phyloP scores from a whole-genome alignment of 2,888 invertebrate species.

The Polydrusus cervinus region DNA sequence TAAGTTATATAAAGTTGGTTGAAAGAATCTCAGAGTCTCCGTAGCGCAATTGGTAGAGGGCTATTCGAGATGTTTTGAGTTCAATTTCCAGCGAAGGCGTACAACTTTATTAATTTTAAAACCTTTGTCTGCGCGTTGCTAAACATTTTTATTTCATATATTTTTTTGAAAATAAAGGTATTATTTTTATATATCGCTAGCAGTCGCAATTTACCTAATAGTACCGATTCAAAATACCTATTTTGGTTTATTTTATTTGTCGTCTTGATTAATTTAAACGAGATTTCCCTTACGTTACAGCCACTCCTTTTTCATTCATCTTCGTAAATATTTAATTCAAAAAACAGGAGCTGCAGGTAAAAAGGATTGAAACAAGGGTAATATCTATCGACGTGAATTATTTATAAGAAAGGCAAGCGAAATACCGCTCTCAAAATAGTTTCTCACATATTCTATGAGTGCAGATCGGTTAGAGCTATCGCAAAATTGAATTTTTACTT shows the following conservation, averaged over 20 bases:
- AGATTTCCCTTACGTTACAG: neutral
- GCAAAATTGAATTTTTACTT: constrained; percentile 35
- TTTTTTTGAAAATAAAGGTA: too few relatives aligned
- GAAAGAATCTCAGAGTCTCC: too few relatives aligned
- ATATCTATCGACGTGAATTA: constrained; percentile 40
- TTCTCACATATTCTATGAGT: constrained; percentile 38
- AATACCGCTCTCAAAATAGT: constrained; percentile 25
- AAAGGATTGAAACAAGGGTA: constrained; percentile 28
- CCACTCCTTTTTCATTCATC: neutral
- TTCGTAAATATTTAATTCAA: constrained; percentile 9
- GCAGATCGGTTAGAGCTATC: constrained; percentile 19
- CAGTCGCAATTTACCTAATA: too few relatives aligned
- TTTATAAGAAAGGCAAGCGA: constrained; percentile 30
- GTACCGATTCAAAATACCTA: too few relatives aligned
- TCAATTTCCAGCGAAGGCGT: too few relatives aligned
- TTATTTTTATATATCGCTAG: too few relatives aligned
- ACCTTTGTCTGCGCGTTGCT: too few relatives aligned
- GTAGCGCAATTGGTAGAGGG: too few relatives aligned
- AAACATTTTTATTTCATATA: too few relatives aligned
- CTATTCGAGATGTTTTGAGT: too few relatives aligned
- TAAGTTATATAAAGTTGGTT: too few relatives aligned
- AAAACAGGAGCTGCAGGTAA: constrained; percentile 25
- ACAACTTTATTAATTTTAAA: too few relatives aligned
- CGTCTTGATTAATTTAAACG: neutral
- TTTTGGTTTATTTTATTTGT: neutral